phyloP scores from a whole-genome alignment of 1,140 invertebrate genomes.

The Periplaneta americana region DNA sequence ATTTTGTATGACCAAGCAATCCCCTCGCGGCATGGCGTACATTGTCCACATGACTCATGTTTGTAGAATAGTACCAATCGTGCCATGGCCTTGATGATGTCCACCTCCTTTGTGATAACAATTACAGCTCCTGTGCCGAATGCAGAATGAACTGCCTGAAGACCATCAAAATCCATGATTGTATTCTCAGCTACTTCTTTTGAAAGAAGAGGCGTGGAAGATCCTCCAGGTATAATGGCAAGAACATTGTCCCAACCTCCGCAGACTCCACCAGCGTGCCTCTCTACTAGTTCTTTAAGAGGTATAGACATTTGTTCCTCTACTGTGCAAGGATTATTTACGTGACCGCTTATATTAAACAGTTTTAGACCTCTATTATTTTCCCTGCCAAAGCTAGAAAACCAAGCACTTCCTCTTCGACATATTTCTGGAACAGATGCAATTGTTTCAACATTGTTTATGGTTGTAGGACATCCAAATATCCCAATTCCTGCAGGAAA shows the following conservation, averaged over 20 bases:
- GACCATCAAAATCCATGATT: conserved; percentile 65
- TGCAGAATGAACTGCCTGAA: conserved; percentile 53
- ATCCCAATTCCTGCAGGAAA: conserved; percentile 73
- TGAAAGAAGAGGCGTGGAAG: conserved; percentile 64
- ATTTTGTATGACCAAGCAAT: conserved; percentile 63
- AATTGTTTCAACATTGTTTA: conserved; percentile 66
- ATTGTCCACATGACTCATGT: conserved; percentile 77
- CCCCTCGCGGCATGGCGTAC: conserved; percentile 74
- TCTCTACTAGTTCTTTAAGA: conserved; percentile 59
- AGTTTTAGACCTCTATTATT: conserved; percentile 71
- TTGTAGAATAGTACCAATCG: conserved; percentile 67
- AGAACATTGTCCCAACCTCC: conserved; percentile 74
- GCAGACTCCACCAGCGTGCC: conserved; percentile 61
- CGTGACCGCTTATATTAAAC: conserved; percentile 75
- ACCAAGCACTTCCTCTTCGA: conserved; percentile 67
- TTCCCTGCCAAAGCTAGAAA: conserved; percentile 62
- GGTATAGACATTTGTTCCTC: conserved; percentile 74
- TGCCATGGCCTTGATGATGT: conserved; percentile 63
- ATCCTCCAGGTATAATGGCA: conserved; percentile 65
- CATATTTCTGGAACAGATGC: conserved; percentile 61
- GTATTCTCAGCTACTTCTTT: conserved; percentile 55
- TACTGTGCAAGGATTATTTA: conserved; percentile 68
- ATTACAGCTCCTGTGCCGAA: conserved; percentile 67
- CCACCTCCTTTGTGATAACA: conserved; percentile 66
- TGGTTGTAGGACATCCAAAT: conserved; percentile 71